These are phyloP conservation scores for Drosophila melanogaster DNA, from an alignment of 1,140 invertebrate genomes.

Conservation along the genomic window Release_6_plus_ISO1_MT NT_033777.3:23875501-23876000, in stretches of 20 bases:
- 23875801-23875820: conserved; percentile 6
- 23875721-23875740: neutral
- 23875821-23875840: conserved; percentile 18
- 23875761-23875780: conserved; percentile 63
- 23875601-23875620: conserved; percentile 76
- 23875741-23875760: conserved; percentile 32
- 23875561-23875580: conserved; percentile 40
- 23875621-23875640: conserved; percentile 55
- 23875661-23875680: no score
- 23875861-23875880: conserved; percentile 41
- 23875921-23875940: conserved; percentile 17
- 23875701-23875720: no score
- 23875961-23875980: neutral
- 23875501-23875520: conserved; percentile 16
- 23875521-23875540: neutral
- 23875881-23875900: conserved; percentile 21
- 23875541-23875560: conserved; percentile 7
- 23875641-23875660: conserved; percentile 16
- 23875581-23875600: conserved; percentile 68
- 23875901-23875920: conserved; percentile 8
- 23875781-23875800: conserved; percentile 62
- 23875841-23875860: neutral
- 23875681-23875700: neutral
- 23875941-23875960: conserved; percentile 18
- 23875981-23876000: no score